phyloP scores from a whole-genome alignment of 2,113 vertebrate species.

The Bothrops jararaca region DNA sequence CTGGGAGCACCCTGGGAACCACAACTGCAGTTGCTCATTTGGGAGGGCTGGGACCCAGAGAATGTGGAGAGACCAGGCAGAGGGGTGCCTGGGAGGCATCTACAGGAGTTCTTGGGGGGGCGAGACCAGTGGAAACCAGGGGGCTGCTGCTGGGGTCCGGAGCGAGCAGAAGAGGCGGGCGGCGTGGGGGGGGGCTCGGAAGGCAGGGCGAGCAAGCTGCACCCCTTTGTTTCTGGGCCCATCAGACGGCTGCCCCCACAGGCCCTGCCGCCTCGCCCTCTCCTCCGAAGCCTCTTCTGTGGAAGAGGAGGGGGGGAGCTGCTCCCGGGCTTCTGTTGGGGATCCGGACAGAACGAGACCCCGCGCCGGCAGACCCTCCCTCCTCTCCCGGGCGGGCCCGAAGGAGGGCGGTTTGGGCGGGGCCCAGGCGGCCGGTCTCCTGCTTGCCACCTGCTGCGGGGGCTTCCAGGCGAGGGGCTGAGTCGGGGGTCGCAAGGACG shows the following conservation, averaged over 20 bases:
- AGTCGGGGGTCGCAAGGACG: neutral
- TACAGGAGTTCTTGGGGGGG: neutral
- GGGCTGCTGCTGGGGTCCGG: neutral
- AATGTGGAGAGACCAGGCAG: neutral
- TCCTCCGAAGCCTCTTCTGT: neutral
- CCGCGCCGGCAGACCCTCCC: neutral
- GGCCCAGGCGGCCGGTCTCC: neutral
- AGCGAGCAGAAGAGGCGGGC: neutral
- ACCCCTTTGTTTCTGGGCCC: neutral
- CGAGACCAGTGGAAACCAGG: neutral
- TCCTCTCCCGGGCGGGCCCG: too few relatives aligned
- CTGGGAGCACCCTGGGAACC: neutral
- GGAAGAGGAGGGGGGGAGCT: neutral
- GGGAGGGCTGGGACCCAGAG: neutral
- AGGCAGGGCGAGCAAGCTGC: neutral
- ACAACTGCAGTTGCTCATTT: neutral
- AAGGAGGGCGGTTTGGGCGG: neutral
- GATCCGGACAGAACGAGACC: neutral
- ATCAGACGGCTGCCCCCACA: neutral
- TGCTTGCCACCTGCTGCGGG: neutral
- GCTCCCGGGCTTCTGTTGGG: neutral
- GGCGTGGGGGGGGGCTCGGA: neutral
- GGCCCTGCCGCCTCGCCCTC: neutral
- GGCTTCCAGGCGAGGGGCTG: neutral
- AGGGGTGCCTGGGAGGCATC: neutral